Evolutionary conservation across 2,888 invertebrate species (phyloP).

Genomic region (Lordiphosa fenestrarum): DNA sequence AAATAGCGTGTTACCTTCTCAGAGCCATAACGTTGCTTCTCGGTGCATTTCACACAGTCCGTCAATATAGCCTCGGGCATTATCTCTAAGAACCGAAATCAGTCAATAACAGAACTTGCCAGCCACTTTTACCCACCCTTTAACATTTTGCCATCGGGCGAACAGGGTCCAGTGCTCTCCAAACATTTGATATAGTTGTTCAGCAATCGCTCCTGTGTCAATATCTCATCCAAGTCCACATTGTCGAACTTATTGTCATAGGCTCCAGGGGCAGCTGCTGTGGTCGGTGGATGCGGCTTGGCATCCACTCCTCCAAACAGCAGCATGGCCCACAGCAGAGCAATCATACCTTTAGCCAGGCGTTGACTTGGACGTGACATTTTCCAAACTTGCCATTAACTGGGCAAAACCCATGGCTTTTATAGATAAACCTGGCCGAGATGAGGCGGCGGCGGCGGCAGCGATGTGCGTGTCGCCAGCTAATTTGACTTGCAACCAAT

Average conservation of each 20-base stretch:
- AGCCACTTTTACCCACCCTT: constrained; percentile 82
- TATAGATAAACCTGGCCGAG: constrained; percentile 11
- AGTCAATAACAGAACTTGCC: not conserved
- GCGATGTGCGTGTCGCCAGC: constrained; percentile 18
- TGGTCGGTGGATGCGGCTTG: constrained; percentile 59
- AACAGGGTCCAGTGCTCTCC: constrained; percentile 84
- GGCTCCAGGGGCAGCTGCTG: constrained; percentile 48
- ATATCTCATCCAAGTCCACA: constrained; percentile 85
- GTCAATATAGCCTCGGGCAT: constrained; percentile 87
- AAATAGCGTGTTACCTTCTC: constrained; percentile 83
- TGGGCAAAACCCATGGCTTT: constrained; percentile 1
- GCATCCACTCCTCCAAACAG: constrained; percentile 8
- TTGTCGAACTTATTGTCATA: constrained; percentile 87
- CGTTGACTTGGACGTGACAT: constrained; percentile 12
- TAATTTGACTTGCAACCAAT: constrained; percentile 24
- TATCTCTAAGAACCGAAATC: constrained; percentile 81
- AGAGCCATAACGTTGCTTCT: constrained; percentile 84
- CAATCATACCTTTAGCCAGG: constrained; percentile 4
- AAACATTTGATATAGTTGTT: constrained; percentile 85
- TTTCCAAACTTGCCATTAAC: constrained; percentile 3
- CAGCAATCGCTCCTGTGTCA: constrained; percentile 84
- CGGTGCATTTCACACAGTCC: constrained; percentile 85
- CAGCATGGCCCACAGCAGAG: constrained; percentile 1
- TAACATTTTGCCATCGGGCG: constrained; percentile 85
- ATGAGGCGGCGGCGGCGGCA: too few relatives aligned